Evolutionary conservation across 1,140 invertebrate genomes (phyloP), one percentile per base, ranked within the genome.

Genomic region (Chionoecetes opilio): DNA sequence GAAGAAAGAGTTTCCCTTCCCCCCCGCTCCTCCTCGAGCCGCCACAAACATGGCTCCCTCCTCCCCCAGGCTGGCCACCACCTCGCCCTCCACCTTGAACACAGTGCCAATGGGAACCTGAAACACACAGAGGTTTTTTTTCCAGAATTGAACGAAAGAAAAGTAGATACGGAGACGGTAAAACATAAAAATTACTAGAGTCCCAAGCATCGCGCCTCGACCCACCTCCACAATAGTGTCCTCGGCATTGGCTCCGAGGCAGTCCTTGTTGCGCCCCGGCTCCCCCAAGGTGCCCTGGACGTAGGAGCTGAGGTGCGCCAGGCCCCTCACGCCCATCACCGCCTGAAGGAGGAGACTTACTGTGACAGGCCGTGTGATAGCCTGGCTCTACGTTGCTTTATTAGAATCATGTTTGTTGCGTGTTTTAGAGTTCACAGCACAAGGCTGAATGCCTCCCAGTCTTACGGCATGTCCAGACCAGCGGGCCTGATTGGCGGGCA

Each of bases 1-100:
- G 97, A 99, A 99, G 97, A 98, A 99, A 92, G 98, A 97, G 97
- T 99, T 99, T 6, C 99, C 99, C 97, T 98, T 98, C 0, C 99
- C 99, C 8, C 99, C 99, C 0, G 98, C 98, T 35, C 99, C 99
- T 2, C 99, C 99, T 96, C 99, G 97, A 17, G 99, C 99, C 17
- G 98, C 99, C 32, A 99, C 97, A 97, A 99, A 99, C 97, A 99
- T 98, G 41, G 98, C 97, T 35, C 98, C 98, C n/a, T 98, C 97
- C 94, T 97, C 96, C 34, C 97, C 97, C 46, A 99, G 97, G 97
- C 99, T 98, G 37, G 98, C 98, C 3, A 99, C 97, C 95, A 98
- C 97, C 35, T 97, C 97, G 0, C 98, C 98, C 0, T 97, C 94
- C 0, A 96, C 84, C 96, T 98, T 98, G 32, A 99, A 97, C 63